Conservation (phyloP, 2,113 vertebrate species). For the Myiagra hebetior region DNA sequence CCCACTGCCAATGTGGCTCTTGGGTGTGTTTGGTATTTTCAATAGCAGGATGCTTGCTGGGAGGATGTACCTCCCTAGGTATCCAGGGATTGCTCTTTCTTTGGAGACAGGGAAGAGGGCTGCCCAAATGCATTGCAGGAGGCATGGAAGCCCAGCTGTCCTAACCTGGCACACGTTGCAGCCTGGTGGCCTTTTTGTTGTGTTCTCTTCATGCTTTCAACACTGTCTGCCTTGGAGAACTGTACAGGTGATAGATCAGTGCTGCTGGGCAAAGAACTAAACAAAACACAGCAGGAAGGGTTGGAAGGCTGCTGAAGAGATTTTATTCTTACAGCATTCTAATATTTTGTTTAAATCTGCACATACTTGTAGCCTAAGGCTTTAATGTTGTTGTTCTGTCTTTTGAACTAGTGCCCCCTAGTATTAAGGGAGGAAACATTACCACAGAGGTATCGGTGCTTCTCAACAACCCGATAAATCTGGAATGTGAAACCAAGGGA, state of each 20-base stretch:
- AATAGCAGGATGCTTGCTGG: not conserved
- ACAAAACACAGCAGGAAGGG: not conserved
- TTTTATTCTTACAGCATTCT: not conserved
- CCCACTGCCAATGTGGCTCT: not conserved
- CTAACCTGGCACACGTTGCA: not conserved
- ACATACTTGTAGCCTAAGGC: not conserved
- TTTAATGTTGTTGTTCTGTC: not conserved
- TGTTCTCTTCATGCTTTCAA: not conserved
- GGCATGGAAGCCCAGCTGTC: not conserved
- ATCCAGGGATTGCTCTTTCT: not conserved
- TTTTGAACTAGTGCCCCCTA: slow-evolving; percentile 83
- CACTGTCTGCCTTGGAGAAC: not conserved
- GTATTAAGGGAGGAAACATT: slow-evolving; percentile 87
- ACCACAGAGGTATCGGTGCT: slow-evolving; percentile 80
- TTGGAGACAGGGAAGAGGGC: not conserved
- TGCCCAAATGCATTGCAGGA: not conserved
- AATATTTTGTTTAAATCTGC: not conserved
- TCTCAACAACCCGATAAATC: slow-evolving; percentile 76
- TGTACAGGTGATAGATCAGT: not conserved
- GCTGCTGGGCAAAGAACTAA: not conserved
- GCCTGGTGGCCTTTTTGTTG: not conserved
- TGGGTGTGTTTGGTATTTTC: not conserved
- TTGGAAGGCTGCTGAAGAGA: not conserved
- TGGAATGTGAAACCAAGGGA: slow-evolving; percentile 90
- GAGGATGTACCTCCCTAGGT: not conserved